These are phyloP conservation scores for Entomobrya multifasciata DNA, from an alignment of 2,888 invertebrate species.

Conservation along the genomic window DNA sequence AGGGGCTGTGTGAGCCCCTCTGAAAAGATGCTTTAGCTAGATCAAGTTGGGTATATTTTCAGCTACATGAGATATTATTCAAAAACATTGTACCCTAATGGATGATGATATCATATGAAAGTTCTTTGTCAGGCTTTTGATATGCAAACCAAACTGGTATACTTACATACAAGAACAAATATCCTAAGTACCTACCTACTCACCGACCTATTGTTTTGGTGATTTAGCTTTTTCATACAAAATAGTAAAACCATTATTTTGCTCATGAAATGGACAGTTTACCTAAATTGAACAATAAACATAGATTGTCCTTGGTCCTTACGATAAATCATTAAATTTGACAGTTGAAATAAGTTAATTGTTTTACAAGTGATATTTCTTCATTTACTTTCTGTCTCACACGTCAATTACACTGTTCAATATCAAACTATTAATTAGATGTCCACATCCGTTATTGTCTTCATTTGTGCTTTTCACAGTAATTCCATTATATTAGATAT, in stretches of 20 bases:
- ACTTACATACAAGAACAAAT: too few species aligned
- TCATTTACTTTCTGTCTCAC: slow-evolving; percentile 4
- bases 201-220: too few species aligned
- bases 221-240: too few species aligned
- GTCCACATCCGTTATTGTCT: background rate
- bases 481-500: too few species aligned
- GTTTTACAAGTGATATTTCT: background rate
- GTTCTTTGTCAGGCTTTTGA: background rate
- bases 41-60: background rate
- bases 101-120: background rate
- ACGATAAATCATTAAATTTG: background rate
- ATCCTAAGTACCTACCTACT: too few species aligned
- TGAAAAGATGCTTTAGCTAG: background rate
- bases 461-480: background rate
- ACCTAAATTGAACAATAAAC: too few species aligned
- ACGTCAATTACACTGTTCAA: background rate
- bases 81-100: background rate
- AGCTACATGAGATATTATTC: background rate
- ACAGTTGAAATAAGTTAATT: slow-evolving; percentile 11
- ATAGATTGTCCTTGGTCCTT: too few species aligned
- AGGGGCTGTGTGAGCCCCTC: background rate
- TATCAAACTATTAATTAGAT: slow-evolving; percentile 10
- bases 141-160: too few species aligned
- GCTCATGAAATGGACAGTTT: too few species aligned
- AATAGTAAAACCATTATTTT: too few species aligned